Evolutionary conservation across 2,888 invertebrate species (phyloP).

Genomic region (Zonitis immaculata): DNA sequence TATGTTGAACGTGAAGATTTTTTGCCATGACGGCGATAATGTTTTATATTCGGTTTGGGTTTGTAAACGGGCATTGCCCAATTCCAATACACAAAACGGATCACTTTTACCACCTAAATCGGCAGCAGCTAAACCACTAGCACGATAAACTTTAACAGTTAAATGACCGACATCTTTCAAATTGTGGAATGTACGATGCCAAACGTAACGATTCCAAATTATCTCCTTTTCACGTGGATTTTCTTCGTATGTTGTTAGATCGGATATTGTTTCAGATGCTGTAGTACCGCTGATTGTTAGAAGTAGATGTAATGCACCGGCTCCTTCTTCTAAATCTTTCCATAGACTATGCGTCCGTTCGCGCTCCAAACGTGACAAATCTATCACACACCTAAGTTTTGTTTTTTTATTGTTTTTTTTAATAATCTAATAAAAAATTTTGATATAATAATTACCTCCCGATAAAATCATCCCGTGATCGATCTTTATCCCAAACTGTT

Average conservation of each 20-base stretch:
- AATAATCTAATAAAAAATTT: too few relatives aligned
- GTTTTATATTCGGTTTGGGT: slow-evolving; percentile 99
- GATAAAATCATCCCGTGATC: slow-evolving; percentile 81
- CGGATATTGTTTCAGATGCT: slow-evolving; percentile 88
- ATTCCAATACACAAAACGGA: slow-evolving; percentile 95
- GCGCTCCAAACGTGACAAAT: slow-evolving; percentile 75
- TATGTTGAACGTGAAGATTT: slow-evolving; percentile 95
- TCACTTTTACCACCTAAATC: slow-evolving; percentile 98
- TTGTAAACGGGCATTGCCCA: slow-evolving; percentile 91
- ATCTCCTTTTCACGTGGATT: slow-evolving; percentile 66
- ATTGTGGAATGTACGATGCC: slow-evolving; percentile 66
- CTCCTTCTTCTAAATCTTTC: slow-evolving; percentile 85
- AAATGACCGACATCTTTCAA: slow-evolving; percentile 88
- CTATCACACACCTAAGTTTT: slow-evolving; percentile 71
- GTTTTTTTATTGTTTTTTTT: background rate
- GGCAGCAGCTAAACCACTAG: slow-evolving; percentile 85
- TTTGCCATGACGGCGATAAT: slow-evolving; percentile 94
- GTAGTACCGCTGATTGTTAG: slow-evolving; percentile 94
- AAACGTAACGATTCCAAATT: slow-evolving; percentile 63
- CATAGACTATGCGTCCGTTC: slow-evolving; percentile 90
- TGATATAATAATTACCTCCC: slow-evolving; percentile 72
- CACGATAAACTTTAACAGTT: slow-evolving; percentile 86
- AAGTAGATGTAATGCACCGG: slow-evolving; percentile 78
- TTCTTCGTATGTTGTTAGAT: slow-evolving; percentile 79
- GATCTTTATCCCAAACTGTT: slow-evolving; percentile 85